Percentiles rank a stretch among this genome's conserved stretches.
These are phyloP conservation scores for Opisthograptis luteolata DNA, from an alignment of 2,888 invertebrate species.

Conservation along the genomic window DNA sequence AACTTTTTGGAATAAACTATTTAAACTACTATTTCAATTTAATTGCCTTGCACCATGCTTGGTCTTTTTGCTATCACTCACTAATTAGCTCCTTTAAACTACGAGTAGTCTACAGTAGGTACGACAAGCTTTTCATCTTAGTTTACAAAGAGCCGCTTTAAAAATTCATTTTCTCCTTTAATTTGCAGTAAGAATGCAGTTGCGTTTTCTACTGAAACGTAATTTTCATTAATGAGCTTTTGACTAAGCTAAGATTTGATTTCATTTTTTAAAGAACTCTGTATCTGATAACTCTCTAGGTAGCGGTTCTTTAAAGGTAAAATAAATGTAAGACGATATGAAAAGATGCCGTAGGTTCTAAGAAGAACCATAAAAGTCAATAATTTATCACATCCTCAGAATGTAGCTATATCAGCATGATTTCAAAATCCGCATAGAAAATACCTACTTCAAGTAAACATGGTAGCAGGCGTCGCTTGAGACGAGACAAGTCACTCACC, in stretches of 20 bases:
- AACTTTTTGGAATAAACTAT: too few relatives aligned
- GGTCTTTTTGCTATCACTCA: constrained; percentile 23
- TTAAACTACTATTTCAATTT: too few relatives aligned
- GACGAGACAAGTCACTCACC: constrained; percentile 24
- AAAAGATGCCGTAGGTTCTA: too few relatives aligned
- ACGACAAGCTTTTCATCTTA: constrained; percentile 53
- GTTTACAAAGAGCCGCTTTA: constrained; percentile 55
- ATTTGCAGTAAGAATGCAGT: constrained; percentile 26
- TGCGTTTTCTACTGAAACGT: constrained; percentile 2
- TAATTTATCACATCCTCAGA: constrained; percentile 1
- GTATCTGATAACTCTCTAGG: too few relatives aligned
- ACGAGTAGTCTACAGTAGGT: constrained; percentile 45
- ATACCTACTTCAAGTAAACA: constrained; percentile 18
- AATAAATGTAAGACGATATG: too few relatives aligned
- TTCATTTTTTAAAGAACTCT: background rate
- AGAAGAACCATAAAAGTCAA: too few relatives aligned
- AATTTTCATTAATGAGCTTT: constrained; percentile 6
- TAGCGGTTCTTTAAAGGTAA: too few relatives aligned
- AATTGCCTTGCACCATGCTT: too few relatives aligned
- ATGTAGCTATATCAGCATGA: constrained; percentile 1
- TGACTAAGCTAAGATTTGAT: background rate
- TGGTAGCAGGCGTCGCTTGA: constrained; percentile 14
- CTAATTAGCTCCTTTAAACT: constrained; percentile 65
- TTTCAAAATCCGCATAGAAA: constrained; percentile 8
- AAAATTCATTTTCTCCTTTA: constrained; percentile 53